A percentile compares a stretch with the other conserved stretches of the same genome.
phyloP scores from a whole-genome alignment of 1,140 invertebrate species.

The Atta colombica region DNA sequence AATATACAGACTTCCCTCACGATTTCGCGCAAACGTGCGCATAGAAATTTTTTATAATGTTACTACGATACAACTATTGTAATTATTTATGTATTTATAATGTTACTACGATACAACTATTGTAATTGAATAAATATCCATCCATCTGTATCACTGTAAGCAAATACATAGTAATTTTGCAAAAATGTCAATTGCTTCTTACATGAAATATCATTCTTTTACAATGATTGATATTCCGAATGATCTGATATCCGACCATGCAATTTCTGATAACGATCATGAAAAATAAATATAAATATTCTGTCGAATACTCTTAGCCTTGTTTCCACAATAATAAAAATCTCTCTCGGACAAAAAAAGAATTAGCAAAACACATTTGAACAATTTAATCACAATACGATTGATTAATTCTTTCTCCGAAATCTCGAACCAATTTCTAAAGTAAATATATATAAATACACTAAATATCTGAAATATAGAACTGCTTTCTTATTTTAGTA shows the following conservation, averaged over 20 bases:
- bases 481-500: not conserved
- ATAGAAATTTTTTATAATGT: slow-evolving; percentile 63
- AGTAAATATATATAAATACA: too few species aligned
- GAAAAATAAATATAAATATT: slow-evolving; percentile 16
- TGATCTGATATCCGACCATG: not conserved
- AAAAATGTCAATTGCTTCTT: slow-evolving; percentile 31
- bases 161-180: slow-evolving; percentile 23
- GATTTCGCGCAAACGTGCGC: slow-evolving; percentile 34
- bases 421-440: too few species aligned
- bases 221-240: not conserved
- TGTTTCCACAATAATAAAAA: too few species aligned
- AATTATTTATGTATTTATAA: not conserved
- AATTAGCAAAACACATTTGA: too few species aligned
- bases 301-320: too few species aligned
- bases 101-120: slow-evolving; percentile 32
- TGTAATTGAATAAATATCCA: slow-evolving; percentile 34
- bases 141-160: not conserved
- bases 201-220: not conserved
- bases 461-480: not conserved
- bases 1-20: slow-evolving; percentile 40
- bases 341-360: too few species aligned
- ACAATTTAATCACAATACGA: too few species aligned
- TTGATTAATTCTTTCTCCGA: too few species aligned
- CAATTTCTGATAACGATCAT: slow-evolving; percentile 6
- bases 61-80: slow-evolving; percentile 13